These are phyloP conservation scores for Pterocles gutturalis DNA, from an alignment of 2,113 vertebrate genomes.

Conservation along the genomic window DNA sequence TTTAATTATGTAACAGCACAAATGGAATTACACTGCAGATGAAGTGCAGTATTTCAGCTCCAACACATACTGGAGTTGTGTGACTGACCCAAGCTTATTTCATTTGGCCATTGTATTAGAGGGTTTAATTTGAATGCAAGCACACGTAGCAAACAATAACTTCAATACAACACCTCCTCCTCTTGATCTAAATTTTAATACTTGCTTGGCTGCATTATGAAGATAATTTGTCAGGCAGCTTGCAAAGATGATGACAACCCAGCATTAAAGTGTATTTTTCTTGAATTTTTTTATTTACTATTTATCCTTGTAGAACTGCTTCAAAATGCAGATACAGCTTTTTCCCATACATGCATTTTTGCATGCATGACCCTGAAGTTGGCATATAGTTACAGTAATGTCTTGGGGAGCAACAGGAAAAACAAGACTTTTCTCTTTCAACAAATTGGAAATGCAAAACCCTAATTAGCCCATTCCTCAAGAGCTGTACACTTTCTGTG, in stretches of 20 bases:
- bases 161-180: neutral
- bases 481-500: neutral
- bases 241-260: neutral
- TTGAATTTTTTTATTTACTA: neutral
- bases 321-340: neutral
- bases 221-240: slow-evolving; percentile 15
- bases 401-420: neutral
- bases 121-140: slow-evolving; percentile 57
- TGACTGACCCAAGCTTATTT: slow-evolving; percentile 74
- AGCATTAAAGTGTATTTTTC: neutral
- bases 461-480: neutral
- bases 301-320: accelerated
- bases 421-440: neutral
- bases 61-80: slow-evolving; percentile 71
- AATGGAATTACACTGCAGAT: slow-evolving; percentile 93
- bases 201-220: neutral
- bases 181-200: slow-evolving; percentile 8
- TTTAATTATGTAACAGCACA: slow-evolving; percentile 97
- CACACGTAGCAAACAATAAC: neutral
- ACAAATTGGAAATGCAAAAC: neutral
- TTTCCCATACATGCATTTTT: neutral
- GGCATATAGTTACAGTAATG: accelerated
- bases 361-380: neutral
- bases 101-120: slow-evolving; percentile 77
- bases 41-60: slow-evolving; percentile 82